Percentiles rank a stretch among this genome's conserved stretches.
Evolutionary conservation across 1,140 invertebrate species (phyloP).

Genomic region (Drosophila tsacasi): DNA sequence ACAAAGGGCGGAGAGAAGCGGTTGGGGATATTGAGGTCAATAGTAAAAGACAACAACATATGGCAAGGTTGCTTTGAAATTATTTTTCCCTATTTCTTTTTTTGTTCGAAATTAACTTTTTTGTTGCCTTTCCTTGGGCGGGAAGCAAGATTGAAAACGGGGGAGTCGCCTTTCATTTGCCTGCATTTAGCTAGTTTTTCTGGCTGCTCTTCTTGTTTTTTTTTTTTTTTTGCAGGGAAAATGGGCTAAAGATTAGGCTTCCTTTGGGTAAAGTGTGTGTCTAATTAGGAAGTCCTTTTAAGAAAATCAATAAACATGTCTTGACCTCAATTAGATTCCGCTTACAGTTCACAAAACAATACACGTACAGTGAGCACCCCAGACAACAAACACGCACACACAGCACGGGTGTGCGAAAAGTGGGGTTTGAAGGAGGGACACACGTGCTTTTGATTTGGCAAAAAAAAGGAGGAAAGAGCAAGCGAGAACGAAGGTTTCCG

Average conservation of each 20-base stretch:
- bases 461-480: constrained; percentile 37
- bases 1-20: constrained; percentile 47
- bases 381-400: constrained; percentile 72
- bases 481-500: constrained; percentile 28
- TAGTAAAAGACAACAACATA: constrained; percentile 80
- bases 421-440: constrained; percentile 31
- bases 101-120: constrained; percentile 72
- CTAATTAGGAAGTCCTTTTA: constrained; percentile 82
- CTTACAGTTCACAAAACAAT: constrained; percentile 80
- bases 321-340: constrained; percentile 83
- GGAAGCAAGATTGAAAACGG: constrained; percentile 13
- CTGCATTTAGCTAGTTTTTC: constrained; percentile 24
- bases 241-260: constrained; percentile 10
- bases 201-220: not conserved
- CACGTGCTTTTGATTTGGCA: constrained; percentile 75
- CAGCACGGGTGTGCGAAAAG: constrained; percentile 10
- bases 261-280: constrained; percentile 70
- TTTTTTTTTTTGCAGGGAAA: constrained; percentile 9
- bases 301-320: constrained; percentile 84
- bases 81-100: constrained; percentile 52
- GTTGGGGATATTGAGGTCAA: constrained; percentile 68
- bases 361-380: constrained; percentile 68
- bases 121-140: constrained; percentile 19
- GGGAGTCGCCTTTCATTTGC: constrained; percentile 8
- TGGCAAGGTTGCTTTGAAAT: constrained; percentile 79